A percentile compares a stretch with the other conserved stretches of the same genome.
These are phyloP conservation scores for Anoplopoma fimbria DNA, from an alignment of 2,113 vertebrate genomes.

Conservation along the genomic window DNA sequence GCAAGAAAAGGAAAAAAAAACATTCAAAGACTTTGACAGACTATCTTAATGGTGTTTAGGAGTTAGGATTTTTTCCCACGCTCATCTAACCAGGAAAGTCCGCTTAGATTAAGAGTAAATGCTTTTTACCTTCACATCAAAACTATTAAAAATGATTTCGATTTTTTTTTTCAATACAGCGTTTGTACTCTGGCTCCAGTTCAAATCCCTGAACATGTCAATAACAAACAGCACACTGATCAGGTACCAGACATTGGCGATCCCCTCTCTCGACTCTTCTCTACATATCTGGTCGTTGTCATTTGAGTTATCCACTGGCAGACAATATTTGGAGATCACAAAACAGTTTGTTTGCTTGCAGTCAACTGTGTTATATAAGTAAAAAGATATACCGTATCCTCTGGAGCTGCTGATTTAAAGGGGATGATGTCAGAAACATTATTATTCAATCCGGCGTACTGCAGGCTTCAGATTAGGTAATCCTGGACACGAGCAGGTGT, in stretches of 20 bases:
- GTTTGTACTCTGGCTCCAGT: background rate
- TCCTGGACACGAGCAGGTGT: background rate
- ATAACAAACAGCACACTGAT: background rate
- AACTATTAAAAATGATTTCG: background rate
- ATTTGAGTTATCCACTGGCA: background rate
- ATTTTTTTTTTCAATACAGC: background rate
- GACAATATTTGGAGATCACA: slow-evolving; percentile 2
- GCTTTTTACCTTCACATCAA: background rate
- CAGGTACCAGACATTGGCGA: no score
- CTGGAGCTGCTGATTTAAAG: background rate
- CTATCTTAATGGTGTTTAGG: background rate
- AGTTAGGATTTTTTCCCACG: background rate
- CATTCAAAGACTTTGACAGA: slow-evolving; percentile 16
- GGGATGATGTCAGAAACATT: slow-evolving; percentile 2
- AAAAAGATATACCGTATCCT: slow-evolving; percentile 16
- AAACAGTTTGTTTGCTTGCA: background rate
- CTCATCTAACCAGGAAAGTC: background rate
- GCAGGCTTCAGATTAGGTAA: slow-evolving; percentile 19
- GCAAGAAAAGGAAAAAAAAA: background rate
- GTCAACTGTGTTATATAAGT: background rate
- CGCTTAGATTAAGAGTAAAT: background rate
- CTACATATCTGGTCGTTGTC: background rate
- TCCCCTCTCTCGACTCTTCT: background rate
- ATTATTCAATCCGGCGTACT: background rate
- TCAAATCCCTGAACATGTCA: background rate